Percentiles rank a stretch among this genome's conserved stretches.
Conservation (phyloP, 1,140 invertebrate species). For the Megathymus violae region DNA sequence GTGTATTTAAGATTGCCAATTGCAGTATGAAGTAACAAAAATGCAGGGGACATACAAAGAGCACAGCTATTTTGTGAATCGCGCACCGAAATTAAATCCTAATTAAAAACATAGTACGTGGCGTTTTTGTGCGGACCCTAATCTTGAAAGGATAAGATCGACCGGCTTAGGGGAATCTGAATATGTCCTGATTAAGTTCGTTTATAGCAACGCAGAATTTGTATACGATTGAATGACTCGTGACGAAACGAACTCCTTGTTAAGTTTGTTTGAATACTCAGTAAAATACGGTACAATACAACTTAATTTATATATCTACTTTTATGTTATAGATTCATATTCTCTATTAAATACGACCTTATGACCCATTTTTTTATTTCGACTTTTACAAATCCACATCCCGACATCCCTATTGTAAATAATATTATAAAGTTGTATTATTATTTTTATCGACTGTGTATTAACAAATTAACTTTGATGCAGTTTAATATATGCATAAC, state of each 20-base stretch:
- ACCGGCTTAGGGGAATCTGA: slow-evolving; percentile 38
- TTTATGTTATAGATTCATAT: too few relatives aligned
- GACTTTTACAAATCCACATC: too few relatives aligned
- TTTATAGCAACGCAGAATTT: slow-evolving; percentile 41
- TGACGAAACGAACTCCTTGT: slow-evolving; percentile 43
- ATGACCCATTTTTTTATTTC: too few relatives aligned
- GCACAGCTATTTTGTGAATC: slow-evolving; percentile 46
- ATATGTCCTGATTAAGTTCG: slow-evolving; percentile 51
- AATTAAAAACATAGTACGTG: slow-evolving; percentile 53
- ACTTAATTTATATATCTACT: too few relatives aligned
- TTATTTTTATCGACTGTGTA: too few relatives aligned
- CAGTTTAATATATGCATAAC: too few relatives aligned
- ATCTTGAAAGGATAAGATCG: slow-evolving; percentile 32
- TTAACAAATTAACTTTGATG: too few relatives aligned
- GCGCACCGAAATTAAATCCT: slow-evolving; percentile 52
- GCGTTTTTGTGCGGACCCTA: slow-evolving; percentile 33
- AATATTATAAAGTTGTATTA: too few relatives aligned
- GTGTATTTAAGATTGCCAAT: slow-evolving; percentile 17
- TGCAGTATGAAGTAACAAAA: slow-evolving; percentile 47
- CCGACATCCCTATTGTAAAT: too few relatives aligned
- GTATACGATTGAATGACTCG: slow-evolving; percentile 40
- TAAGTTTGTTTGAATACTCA: slow-evolving; percentile 22
- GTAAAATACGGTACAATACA: too few relatives aligned
- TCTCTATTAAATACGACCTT: too few relatives aligned
- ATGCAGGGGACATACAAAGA: slow-evolving; percentile 52